phyloP scores from a whole-genome alignment of 2,113 vertebrate species.

The Mustela lutreola region DNA sequence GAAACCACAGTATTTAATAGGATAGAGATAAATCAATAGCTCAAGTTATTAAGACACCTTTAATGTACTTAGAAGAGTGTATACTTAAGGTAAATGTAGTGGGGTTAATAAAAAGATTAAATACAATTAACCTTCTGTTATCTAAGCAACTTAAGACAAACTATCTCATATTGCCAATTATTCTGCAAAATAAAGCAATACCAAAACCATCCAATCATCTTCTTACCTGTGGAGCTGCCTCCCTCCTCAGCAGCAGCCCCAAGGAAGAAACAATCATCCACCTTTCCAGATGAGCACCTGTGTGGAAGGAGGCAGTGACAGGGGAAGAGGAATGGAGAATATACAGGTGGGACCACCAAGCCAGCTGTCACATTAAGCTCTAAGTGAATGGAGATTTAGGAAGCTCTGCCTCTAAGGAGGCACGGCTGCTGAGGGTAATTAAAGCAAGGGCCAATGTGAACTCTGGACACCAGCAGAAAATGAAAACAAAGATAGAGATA shows the following conservation, averaged over 20 bases:
- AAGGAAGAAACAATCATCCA: slow-evolving; percentile 50
- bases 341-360: background rate
- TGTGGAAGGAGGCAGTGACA: slow-evolving; percentile 62
- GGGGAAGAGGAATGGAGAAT: slow-evolving; percentile 17
- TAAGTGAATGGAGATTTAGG: background rate
- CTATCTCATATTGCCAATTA: background rate
- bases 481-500: background rate
- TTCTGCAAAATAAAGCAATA: slow-evolving; percentile 49
- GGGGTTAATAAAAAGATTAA: slow-evolving; percentile 37
- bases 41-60: background rate
- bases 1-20: background rate
- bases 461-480: background rate
- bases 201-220: background rate
- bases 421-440: background rate
- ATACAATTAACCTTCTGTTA: background rate
- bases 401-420: background rate
- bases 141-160: slow-evolving; percentile 15
- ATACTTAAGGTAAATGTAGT: background rate
- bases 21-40: slow-evolving; percentile 6
- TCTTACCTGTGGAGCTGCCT: slow-evolving; percentile 68
- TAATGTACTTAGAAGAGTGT: slow-evolving; percentile 41
- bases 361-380: background rate
- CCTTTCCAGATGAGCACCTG: slow-evolving; percentile 48
- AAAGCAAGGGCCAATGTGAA: background rate
- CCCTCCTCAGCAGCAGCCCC: slow-evolving; percentile 62